phyloP scores from a whole-genome alignment of 2,113 vertebrate genomes.

The Lasiurus borealis region DNA sequence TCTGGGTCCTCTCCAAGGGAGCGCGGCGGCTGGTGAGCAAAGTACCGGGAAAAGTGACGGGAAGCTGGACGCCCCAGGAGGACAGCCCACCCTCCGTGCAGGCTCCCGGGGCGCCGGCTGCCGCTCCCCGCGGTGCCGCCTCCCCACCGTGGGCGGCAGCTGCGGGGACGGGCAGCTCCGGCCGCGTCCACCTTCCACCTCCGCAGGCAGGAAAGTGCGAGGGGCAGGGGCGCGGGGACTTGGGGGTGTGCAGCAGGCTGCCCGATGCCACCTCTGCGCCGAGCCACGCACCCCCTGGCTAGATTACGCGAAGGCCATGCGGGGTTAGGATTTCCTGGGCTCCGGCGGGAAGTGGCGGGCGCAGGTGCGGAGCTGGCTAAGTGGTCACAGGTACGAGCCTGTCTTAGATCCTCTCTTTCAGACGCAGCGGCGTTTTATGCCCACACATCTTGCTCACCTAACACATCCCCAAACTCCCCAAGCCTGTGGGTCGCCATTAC shows the following conservation, averaged over 20 bases:
- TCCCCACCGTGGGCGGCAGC: not conserved
- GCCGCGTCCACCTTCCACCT: not conserved
- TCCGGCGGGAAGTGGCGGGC: not conserved
- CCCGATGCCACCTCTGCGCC: not conserved
- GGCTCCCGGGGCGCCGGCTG: not conserved
- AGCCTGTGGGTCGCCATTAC: not conserved
- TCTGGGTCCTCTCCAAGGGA: not conserved
- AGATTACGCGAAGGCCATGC: not conserved
- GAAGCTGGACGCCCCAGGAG: conserved; percentile 21
- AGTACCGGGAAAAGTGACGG: conserved; percentile 77
- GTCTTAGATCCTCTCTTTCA: not conserved
- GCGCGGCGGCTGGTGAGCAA: conserved; percentile 29
- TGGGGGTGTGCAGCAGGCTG: not conserved
- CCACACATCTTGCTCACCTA: not conserved
- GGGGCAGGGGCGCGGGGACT: not conserved
- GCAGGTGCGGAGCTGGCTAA: not conserved
- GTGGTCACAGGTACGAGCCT: conserved; percentile 13
- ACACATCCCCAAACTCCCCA: not conserved
- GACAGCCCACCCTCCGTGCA: not conserved
- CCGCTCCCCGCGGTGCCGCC: not conserved
- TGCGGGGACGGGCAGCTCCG: not conserved
- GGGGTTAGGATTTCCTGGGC: not conserved
- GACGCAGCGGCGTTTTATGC: not conserved
- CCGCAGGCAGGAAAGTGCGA: not conserved
- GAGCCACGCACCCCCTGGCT: not conserved